Evolutionary conservation across 2,113 vertebrate genomes (phyloP), one percentile per base, ranked within the genome.

Genomic region (Eurypyga helias): DNA sequence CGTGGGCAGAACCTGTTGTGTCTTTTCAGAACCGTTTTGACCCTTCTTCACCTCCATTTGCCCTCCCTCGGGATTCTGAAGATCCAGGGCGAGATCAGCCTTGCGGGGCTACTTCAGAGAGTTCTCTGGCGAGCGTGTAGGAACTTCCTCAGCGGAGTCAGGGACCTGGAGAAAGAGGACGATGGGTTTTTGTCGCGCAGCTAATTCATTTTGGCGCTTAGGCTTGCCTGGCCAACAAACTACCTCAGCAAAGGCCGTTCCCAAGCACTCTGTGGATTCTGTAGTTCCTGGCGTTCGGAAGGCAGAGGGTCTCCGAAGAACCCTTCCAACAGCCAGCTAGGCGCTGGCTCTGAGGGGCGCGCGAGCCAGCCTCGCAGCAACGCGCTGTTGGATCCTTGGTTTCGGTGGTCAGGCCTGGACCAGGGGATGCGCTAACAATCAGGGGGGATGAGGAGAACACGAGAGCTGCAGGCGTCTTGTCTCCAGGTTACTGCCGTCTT

Each of bases 241-340:
- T 97, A 96, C 96, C 94, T 93, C 95, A 95, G 86, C 77, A 71
- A 90, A 92, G 92, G 89, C 80, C 77, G 7, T 91, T 96, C 88
- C 65, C 86, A 48, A 82, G 91, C 65, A 64, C 33, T 49, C 2
- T 14, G 17, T 33, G 77, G 72, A 87, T 90, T 87, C 91, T 75
- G 43, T 86, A 89, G 77, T 75, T 88, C 80, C 81, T 87, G 88
- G 62, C 48, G 33, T 86, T 90, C 36, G 36, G 78, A 94, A 88
- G 58, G 66, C 51, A 90, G 52, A 79, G 80, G 41, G 64, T 93
- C 84, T 91, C 54, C 38, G 43, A 78, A 87, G 83, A 84, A 26
- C 26, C 19, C 43, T 75, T 72, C 51, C 79, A 71, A 52, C 65
- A 89, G 69, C 78, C 61, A 52, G 80, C 46, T 55, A 43, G 79